phyloP scores from a whole-genome alignment of 2,113 vertebrate species.

The Corydoras maculifer region DNA sequence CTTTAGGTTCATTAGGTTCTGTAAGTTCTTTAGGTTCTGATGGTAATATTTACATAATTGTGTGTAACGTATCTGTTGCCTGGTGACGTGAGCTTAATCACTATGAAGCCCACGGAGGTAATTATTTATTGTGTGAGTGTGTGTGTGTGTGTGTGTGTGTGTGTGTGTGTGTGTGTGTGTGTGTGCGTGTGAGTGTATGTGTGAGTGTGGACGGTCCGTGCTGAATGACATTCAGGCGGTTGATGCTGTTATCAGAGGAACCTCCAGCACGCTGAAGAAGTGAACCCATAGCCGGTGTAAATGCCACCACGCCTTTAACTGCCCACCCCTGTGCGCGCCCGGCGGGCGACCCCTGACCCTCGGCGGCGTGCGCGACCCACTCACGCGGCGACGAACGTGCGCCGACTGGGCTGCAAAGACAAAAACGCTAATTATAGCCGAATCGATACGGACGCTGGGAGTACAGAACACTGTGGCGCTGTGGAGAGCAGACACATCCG shows the following conservation, averaged over 20 bases:
- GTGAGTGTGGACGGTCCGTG: neutral
- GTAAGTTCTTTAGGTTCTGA: no score
- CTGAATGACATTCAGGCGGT: neutral
- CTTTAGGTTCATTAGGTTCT: no score
- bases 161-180: neutral
- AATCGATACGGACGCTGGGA: neutral
- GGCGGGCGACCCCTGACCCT: neutral
- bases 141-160: constrained; percentile 24
- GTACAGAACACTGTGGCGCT: neutral
- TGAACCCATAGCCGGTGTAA: neutral
- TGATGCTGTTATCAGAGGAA: constrained; percentile 16
- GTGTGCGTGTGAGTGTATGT: neutral
- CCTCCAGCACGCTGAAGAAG: constrained; percentile 3
- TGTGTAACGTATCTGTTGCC: constrained; percentile 44
- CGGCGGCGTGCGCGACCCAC: neutral
- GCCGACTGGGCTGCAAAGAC: constrained; percentile 2
- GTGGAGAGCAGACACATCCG: constrained; percentile 3
- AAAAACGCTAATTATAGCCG: constrained; percentile 18
- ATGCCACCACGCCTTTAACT: constrained; percentile 25
- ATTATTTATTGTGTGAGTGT: constrained; percentile 29
- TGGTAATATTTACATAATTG: neutral
- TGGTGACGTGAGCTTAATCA: constrained; percentile 17
- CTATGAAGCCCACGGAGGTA: constrained; percentile 56
- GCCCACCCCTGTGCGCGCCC: neutral
- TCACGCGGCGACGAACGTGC: neutral